Conservation (phyloP, 2,113 vertebrate species). For the Gorsachius goisagi region DNA sequence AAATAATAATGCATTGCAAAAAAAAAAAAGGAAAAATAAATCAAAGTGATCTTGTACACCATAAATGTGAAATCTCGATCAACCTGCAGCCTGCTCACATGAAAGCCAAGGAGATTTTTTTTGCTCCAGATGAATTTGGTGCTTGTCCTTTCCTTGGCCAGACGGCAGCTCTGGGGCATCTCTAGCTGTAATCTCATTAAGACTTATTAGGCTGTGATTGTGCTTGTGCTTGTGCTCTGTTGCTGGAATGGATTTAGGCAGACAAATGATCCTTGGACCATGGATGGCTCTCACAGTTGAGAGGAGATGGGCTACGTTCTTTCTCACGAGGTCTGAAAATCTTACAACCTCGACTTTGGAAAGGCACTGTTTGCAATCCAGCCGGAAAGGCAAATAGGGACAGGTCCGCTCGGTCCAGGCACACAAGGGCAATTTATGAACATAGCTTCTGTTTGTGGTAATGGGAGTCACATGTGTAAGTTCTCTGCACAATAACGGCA, state of each 20-base stretch:
- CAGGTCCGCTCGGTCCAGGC: background rate
- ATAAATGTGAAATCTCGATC: background rate
- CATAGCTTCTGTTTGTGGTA: background rate
- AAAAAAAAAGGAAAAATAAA: background rate
- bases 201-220: background rate
- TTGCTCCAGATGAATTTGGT: background rate
- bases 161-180: background rate
- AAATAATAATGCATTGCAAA: background rate
- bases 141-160: background rate
- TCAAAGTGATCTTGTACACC: background rate
- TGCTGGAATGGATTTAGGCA: background rate
- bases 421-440: background rate
- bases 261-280: background rate
- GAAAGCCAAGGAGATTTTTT: background rate
- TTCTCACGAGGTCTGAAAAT: background rate
- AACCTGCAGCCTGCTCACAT: background rate
- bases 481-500: background rate
- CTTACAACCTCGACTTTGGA: background rate
- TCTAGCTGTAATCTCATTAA: constrained; percentile 25
- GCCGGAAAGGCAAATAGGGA: background rate
- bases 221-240: background rate
- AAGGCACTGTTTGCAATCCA: background rate
- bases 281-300: background rate
- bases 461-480: constrained; percentile 4
- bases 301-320: background rate